Percentiles rank a stretch among this genome's conserved stretches.
phyloP scores from a whole-genome alignment of 2,113 vertebrate genomes.

The Stictonetta naevosa region DNA sequence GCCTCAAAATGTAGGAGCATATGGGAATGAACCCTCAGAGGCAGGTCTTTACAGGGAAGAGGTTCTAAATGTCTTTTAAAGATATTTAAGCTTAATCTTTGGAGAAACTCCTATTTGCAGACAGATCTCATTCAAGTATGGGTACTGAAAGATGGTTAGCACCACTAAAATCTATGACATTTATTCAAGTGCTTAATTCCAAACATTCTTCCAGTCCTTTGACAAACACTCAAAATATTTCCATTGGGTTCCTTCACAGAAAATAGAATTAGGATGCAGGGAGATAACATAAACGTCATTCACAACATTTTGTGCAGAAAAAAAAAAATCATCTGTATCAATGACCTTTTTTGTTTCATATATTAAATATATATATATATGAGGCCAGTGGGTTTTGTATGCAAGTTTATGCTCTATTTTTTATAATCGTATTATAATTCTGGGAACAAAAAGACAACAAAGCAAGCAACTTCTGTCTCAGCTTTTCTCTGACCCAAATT shows the following conservation, averaged over 20 bases:
- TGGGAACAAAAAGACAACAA: background rate
- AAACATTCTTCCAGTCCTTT: background rate
- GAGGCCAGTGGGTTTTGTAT: background rate
- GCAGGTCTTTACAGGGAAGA: background rate
- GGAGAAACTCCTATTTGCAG: background rate
- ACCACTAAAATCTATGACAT: background rate
- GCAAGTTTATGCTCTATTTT: background rate
- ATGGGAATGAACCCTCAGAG: background rate
- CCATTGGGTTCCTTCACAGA: background rate
- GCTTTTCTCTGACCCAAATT: slow-evolving; percentile 44
- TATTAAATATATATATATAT: background rate
- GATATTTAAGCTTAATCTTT: background rate
- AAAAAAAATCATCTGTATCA: background rate
- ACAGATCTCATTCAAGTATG: background rate
- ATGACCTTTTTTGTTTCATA: background rate
- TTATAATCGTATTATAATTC: background rate
- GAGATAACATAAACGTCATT: background rate
- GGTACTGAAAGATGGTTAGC: background rate
- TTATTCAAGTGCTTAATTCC: background rate
- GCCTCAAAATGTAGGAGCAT: background rate
- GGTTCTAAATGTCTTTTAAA: background rate
- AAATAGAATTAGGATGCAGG: background rate
- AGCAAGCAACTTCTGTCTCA: background rate
- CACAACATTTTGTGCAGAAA: background rate
- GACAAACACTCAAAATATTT: background rate